These are phyloP conservation scores for Euborellia annulipes DNA, from an alignment of 1,140 invertebrate species.

Conservation along the genomic window DNA sequence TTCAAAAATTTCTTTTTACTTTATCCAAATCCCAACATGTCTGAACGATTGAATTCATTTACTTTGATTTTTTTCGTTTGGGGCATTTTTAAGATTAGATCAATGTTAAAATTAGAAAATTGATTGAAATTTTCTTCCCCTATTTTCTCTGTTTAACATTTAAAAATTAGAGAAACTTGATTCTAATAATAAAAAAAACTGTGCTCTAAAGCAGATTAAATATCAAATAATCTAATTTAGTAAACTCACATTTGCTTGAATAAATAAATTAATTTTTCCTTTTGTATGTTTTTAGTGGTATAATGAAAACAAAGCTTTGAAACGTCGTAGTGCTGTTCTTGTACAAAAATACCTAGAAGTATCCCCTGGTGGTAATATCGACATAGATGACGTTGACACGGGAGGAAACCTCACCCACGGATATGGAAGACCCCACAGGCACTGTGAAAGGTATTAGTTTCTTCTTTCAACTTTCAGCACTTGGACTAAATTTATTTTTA, in stretches of 20 bases:
- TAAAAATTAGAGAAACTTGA: constrained; percentile 1
- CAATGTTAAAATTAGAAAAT: too few relatives aligned
- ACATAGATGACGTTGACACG: constrained; percentile 15
- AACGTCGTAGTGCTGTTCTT: constrained; percentile 43
- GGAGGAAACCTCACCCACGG: constrained; percentile 31
- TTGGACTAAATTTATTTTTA: too few relatives aligned
- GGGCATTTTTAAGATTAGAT: too few relatives aligned
- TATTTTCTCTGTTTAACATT: constrained; percentile 1
- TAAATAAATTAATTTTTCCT: background rate
- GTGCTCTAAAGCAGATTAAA: background rate
- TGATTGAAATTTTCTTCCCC: background rate
- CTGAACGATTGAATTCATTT: too few relatives aligned
- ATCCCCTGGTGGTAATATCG: constrained; percentile 9
- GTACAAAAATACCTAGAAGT: constrained; percentile 31
- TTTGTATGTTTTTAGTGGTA: constrained; percentile 41
- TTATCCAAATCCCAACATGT: too few relatives aligned
- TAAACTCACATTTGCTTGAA: too few relatives aligned
- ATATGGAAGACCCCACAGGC: constrained; percentile 47
- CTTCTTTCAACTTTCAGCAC: too few relatives aligned
- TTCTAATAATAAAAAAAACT: constrained; percentile 2
- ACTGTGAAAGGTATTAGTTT: constrained; percentile 34
- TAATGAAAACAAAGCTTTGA: constrained; percentile 51
- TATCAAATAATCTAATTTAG: too few relatives aligned
- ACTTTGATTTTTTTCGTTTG: too few relatives aligned
- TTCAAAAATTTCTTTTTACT: too few relatives aligned